These are phyloP conservation scores for Xenotilapia flavipinnis DNA, from an alignment of 2,113 vertebrate species.

Conservation along the genomic window DNA sequence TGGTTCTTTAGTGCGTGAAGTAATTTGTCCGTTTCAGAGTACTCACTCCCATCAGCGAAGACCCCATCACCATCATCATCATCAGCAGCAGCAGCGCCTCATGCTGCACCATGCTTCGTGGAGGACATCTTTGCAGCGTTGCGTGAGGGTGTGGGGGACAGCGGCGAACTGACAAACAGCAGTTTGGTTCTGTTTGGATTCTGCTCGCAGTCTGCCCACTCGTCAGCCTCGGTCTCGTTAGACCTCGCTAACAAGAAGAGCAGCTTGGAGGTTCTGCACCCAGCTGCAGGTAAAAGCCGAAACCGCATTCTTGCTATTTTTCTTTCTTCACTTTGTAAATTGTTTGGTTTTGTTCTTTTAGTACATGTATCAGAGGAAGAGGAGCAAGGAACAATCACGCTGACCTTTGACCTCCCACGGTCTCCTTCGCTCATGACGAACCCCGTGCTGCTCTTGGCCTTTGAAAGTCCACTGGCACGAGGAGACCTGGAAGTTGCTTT, in stretches of 20 bases:
- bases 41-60: background rate
- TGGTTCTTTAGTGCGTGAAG: background rate
- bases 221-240: background rate
- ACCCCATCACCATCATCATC: background rate
- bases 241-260: constrained; percentile 4
- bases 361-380: constrained; percentile 37
- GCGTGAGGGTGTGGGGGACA: background rate
- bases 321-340: background rate
- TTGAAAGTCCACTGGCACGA: constrained; percentile 8
- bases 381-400: background rate
- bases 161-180: background rate
- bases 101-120: constrained; percentile 3
- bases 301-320: background rate
- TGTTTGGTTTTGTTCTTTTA: constrained; percentile 6
- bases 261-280: constrained; percentile 19
- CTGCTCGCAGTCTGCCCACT: constrained; percentile 13
- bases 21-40: background rate
- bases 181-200: constrained; percentile 51
- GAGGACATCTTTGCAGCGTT: constrained; percentile 38
- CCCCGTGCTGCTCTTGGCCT: constrained; percentile 50
- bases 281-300: constrained; percentile 31
- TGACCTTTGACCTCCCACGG: constrained; percentile 51
- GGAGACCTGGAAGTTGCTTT: constrained; percentile 41
- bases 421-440: constrained; percentile 3
- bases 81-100: background rate